A percentile compares a stretch with the other conserved stretches of the same genome.
Conservation (phyloP, 2,888 invertebrate species). For the Lasiommata megera region DNA sequence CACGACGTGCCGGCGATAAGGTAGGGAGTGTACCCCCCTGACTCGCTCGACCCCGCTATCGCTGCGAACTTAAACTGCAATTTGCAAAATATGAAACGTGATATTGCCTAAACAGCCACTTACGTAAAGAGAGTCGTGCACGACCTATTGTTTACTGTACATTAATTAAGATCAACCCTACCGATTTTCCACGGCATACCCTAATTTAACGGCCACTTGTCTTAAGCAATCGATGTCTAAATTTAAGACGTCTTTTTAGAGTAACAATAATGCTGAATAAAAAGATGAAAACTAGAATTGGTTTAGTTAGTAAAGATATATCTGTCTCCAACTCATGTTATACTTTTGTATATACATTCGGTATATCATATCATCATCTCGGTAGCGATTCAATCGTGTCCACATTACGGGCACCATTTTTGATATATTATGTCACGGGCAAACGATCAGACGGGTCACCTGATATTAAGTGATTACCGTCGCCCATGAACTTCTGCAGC, state of each 20-base stretch:
- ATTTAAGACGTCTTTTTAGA: background rate
- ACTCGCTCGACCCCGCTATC: slow-evolving; percentile 31
- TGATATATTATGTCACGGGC: too few relatives aligned
- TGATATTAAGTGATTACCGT: too few relatives aligned
- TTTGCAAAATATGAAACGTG: slow-evolving; percentile 70
- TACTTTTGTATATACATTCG: too few relatives aligned
- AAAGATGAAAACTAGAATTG: background rate
- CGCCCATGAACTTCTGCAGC: too few relatives aligned
- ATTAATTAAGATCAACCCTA: slow-evolving; percentile 60
- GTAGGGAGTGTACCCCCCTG: slow-evolving; percentile 46
- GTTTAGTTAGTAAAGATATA: too few relatives aligned
- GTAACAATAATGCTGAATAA: background rate
- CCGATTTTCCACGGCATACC: slow-evolving; percentile 23
- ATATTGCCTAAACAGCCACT: slow-evolving; percentile 70
- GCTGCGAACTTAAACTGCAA: slow-evolving; percentile 46
- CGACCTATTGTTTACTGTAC: slow-evolving; percentile 60
- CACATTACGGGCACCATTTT: too few relatives aligned
- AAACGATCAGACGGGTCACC: too few relatives aligned
- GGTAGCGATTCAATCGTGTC: too few relatives aligned
- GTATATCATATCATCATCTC: too few relatives aligned
- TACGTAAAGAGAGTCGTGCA: slow-evolving; percentile 55
- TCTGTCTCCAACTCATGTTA: too few relatives aligned
- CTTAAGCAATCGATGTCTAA: slow-evolving; percentile 15
- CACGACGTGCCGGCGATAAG: slow-evolving; percentile 54
- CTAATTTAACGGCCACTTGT: slow-evolving; percentile 17